phyloP scores from a whole-genome alignment of 1,140 invertebrate genomes.

The Pinna nobilis region DNA sequence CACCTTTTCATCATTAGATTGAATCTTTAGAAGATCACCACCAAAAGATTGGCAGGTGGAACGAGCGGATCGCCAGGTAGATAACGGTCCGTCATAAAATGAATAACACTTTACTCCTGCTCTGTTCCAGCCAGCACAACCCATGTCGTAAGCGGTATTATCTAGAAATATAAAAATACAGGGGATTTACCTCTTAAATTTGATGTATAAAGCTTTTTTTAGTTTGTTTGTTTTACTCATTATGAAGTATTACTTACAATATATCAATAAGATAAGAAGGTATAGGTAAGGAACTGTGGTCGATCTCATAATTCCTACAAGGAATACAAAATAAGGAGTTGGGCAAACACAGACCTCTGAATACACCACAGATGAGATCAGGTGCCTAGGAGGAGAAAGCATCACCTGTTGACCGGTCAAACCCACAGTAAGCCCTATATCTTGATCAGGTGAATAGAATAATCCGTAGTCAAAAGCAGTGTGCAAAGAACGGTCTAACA shows the following conservation, averaged over 20 bases:
- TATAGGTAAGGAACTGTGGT: neutral
- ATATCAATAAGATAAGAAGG: neutral
- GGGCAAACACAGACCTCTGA: too few relatives aligned
- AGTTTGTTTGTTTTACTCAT: neutral
- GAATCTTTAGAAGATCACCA: conserved; percentile 23
- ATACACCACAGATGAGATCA: too few relatives aligned
- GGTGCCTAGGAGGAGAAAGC: too few relatives aligned
- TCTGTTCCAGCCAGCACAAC: conserved; percentile 37
- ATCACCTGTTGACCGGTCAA: too few relatives aligned
- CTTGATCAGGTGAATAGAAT: neutral
- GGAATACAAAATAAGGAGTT: too few relatives aligned
- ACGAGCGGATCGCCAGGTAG: conserved; percentile 13
- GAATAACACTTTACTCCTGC: conserved; percentile 40
- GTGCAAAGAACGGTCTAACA: too few relatives aligned
- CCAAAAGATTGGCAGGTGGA: conserved; percentile 10
- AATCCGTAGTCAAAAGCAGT: too few relatives aligned
- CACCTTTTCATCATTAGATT: conserved; percentile 36
- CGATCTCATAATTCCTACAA: too few relatives aligned
- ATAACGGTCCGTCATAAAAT: conserved; percentile 34
- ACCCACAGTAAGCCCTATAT: neutral
- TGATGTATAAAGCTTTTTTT: neutral
- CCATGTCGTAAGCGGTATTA: conserved; percentile 26
- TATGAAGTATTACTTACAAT: neutral
- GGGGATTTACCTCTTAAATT: neutral
- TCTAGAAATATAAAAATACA: conserved; percentile 12